Evolutionary conservation across 2,888 invertebrate species (phyloP).

Genomic region (Fabriciana adippe): DNA sequence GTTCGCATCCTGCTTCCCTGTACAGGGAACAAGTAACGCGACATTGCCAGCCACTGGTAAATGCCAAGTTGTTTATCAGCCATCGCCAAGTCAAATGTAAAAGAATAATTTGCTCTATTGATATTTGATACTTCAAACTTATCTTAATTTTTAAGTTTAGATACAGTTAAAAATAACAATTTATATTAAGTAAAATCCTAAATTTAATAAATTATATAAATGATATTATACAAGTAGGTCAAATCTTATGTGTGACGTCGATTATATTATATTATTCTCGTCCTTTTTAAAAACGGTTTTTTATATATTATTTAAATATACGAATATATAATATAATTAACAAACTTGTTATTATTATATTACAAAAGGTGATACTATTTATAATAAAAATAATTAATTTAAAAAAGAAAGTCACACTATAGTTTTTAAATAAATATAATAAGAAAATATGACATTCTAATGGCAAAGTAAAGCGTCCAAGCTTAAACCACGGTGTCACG

Average conservation of each 20-base stretch:
- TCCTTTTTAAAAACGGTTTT: too few relatives aligned
- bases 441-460: conserved; percentile 75
- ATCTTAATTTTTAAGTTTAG: not conserved
- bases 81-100: conserved; percentile 41
- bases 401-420: conserved; percentile 1
- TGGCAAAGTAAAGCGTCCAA: conserved; percentile 68
- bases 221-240: too few relatives aligned
- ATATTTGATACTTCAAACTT: conserved; percentile 12
- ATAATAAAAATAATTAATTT: not conserved
- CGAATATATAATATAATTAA: too few relatives aligned
- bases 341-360: too few relatives aligned
- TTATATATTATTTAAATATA: too few relatives aligned
- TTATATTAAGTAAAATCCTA: too few relatives aligned
- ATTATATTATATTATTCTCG: too few relatives aligned
- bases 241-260: too few relatives aligned
- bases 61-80: conserved; percentile 49
- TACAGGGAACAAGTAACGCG: conserved; percentile 55
- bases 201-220: too few relatives aligned
- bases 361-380: too few relatives aligned
- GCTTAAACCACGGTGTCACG: conserved; percentile 66
- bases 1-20: conserved; percentile 68
- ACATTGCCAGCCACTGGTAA: conserved; percentile 56
- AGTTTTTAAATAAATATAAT: conserved; percentile 24
- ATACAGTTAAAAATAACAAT: not conserved
- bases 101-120: conserved; percentile 25